Base-by-base conservation (phyloP, 1,140 invertebrate species). In the Cepaea nemoralis region DNA sequence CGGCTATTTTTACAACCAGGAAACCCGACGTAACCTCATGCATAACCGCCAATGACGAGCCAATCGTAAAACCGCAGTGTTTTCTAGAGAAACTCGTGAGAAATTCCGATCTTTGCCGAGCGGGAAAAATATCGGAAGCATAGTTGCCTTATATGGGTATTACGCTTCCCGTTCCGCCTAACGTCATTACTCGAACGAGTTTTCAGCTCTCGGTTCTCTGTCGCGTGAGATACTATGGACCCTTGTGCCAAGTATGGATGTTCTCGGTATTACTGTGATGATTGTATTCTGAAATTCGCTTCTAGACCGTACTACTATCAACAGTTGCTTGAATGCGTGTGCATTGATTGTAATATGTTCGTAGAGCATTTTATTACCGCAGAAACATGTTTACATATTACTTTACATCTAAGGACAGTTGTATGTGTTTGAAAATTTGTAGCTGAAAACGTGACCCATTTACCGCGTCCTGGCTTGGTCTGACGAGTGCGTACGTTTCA, bases 211-310 rank as follows among this genome's bases (percentile, higher is more conserved):
- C 75, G 42, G 50, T 76, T 75, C 76, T 76, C 71, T 82, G 81
- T 69, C 42, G 59, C 33, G 6, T 5, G 59, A 63, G 59, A n/a
- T n/a, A n/a, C n/a, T n/a, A n/a, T n/a, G n/a, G n/a, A 83, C 83
- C 83, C 83, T 35, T 86, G 80, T 87, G 50, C 88, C 88, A 87
- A 85, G 87, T 88, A 89, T 80, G 85, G 86, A 83, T 83, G 81
- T 88, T 86, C 83, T 75, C 82, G 77, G 70, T 50, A 82, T 80
- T 59, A 67, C 73, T 82, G 77, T 77, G 79, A 77, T 84, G 85
- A 77, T 74, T 85, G 81, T 8, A 55, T 16, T 55, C 19, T 55
- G n/a, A n/a, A n/a, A n/a, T n/a, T n/a, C n/a, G 22, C 80, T 82
- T 75, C 40, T 55, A 82, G 82, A 81, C n/a, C 83, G 86, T 67